Evolutionary conservation across 2,113 vertebrate genomes (phyloP).

Genomic region (Solenodon paradoxus): DNA sequence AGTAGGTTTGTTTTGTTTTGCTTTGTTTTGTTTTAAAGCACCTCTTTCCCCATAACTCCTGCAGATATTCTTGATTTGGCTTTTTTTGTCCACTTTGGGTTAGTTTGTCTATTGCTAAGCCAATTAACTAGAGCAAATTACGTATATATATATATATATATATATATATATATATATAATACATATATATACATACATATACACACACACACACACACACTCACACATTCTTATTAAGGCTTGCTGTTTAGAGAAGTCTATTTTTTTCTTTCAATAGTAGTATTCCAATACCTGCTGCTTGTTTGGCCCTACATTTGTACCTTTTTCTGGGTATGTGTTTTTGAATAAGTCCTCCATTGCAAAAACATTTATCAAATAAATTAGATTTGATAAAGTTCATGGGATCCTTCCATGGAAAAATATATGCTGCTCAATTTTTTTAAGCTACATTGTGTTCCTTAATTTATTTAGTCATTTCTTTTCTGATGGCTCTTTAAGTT

Average conservation of each 20-base stretch:
- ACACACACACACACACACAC: too few relatives aligned
- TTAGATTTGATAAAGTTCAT: slow-evolving; percentile 1
- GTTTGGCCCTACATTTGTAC: background rate
- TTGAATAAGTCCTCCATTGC: slow-evolving; percentile 18
- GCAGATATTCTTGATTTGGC: background rate
- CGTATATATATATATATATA: too few relatives aligned
- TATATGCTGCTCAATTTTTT: background rate
- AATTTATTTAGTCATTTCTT: background rate
- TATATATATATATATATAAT: too few relatives aligned
- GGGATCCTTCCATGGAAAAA: background rate
- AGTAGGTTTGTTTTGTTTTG: too few relatives aligned
- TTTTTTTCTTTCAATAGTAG: background rate
- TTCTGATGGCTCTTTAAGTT: background rate
- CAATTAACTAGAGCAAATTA: background rate
- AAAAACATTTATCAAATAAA: background rate
- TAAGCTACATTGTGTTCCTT: background rate
- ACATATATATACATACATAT: too few relatives aligned
- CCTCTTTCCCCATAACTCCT: background rate
- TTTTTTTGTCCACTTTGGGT: background rate
- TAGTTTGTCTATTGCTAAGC: background rate
- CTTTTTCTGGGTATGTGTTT: background rate
- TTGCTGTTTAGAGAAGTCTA: background rate
- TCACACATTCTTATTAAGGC: background rate
- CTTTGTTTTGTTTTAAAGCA: background rate
- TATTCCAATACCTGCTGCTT: slow-evolving; percentile 4